phyloP scores from a whole-genome alignment of 2,888 invertebrate genomes.

The Cyaniris semiargus region DNA sequence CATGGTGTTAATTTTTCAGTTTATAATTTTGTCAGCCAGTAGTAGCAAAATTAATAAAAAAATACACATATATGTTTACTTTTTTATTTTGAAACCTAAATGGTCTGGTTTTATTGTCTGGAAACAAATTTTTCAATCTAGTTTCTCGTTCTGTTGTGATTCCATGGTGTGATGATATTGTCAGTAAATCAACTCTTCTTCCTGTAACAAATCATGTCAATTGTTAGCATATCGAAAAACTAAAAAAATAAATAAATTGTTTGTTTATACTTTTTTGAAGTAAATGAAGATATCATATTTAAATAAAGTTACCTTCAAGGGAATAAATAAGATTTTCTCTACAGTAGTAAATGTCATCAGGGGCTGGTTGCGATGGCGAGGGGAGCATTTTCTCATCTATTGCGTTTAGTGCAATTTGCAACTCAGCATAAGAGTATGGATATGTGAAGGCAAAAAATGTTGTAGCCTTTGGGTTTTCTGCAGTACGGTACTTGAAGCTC shows the following conservation, averaged over 20 bases:
- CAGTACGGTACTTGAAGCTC: constrained; percentile 86
- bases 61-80: constrained; percentile 65
- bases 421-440: constrained; percentile 92
- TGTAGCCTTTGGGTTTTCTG: constrained; percentile 85
- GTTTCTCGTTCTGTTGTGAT: constrained; percentile 87
- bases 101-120: constrained; percentile 85
- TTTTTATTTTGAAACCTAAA: constrained; percentile 89
- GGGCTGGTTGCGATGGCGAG: constrained; percentile 54
- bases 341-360: constrained; percentile 90
- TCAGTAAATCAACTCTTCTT: constrained; percentile 88
- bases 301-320: constrained; percentile 81
- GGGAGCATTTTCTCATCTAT: constrained; percentile 83
- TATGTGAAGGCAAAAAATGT: constrained; percentile 95
- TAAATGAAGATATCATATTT: not conserved
- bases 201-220: constrained; percentile 47
- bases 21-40: too few relatives aligned
- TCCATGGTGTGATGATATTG: constrained; percentile 90
- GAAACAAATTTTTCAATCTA: constrained; percentile 86
- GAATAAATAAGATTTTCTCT: constrained; percentile 90
- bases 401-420: constrained; percentile 85
- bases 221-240: not conserved
- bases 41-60: too few relatives aligned
- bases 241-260: not conserved
- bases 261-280: not conserved
- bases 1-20: too few relatives aligned